Evolutionary conservation across 2,888 invertebrate species (phyloP).

Genomic region (Tiliacea citrago): DNA sequence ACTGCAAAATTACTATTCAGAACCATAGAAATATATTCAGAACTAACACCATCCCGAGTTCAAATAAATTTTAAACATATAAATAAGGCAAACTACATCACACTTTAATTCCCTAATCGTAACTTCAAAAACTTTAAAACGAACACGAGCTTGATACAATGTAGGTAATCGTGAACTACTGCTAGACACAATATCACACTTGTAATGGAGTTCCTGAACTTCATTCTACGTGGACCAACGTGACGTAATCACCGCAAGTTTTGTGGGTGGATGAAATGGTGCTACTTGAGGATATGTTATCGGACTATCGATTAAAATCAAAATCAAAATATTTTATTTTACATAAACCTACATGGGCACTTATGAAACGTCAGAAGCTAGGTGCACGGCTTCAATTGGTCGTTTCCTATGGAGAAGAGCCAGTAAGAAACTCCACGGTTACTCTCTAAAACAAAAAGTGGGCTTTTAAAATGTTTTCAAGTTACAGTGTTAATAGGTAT

Average conservation of each 20-base stretch:
- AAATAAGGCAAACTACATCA: neutral
- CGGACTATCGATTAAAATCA: neutral
- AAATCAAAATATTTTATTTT: too few relatives aligned
- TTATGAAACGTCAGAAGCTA: too few relatives aligned
- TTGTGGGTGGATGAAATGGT: neutral
- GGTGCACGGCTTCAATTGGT: too few relatives aligned
- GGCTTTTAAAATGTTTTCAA: too few relatives aligned
- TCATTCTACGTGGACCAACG: slow-evolving; percentile 26
- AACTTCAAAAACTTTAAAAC: slow-evolving; percentile 26
- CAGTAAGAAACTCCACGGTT: too few relatives aligned
- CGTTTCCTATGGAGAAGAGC: too few relatives aligned
- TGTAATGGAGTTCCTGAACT: slow-evolving; percentile 59
- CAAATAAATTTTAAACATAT: neutral
- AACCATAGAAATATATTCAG: neutral
- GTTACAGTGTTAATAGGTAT: too few relatives aligned
- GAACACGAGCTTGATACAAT: slow-evolving; percentile 39
- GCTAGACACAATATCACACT: slow-evolving; percentile 30
- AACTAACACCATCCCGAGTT: too few relatives aligned
- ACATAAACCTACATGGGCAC: too few relatives aligned
- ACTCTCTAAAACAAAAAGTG: too few relatives aligned
- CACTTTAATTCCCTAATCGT: slow-evolving; percentile 6
- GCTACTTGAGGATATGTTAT: slow-evolving; percentile 9
- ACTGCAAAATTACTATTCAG: neutral
- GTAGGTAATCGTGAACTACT: slow-evolving; percentile 28
- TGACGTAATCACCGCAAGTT: slow-evolving; percentile 26